Evolutionary conservation across 2,113 vertebrate species (phyloP).

Genomic region (Catagonus wagneri): DNA sequence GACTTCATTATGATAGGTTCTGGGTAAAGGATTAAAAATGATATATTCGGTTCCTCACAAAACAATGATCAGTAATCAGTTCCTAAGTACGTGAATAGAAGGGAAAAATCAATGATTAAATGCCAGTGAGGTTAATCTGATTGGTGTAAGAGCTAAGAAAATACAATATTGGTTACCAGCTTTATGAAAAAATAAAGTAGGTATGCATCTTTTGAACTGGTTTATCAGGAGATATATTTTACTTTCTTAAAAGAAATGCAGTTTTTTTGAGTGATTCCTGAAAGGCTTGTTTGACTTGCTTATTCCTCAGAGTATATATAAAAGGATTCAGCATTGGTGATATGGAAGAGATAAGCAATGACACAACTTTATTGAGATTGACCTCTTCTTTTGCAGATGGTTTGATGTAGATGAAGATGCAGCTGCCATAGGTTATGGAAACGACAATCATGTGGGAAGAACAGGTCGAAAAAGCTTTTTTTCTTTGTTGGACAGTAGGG

Average conservation of each 20-base stretch:
- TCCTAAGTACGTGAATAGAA: not conserved
- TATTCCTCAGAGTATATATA: not conserved
- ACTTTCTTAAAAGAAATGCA: not conserved
- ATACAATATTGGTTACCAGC: not conserved
- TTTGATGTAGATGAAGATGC: not conserved
- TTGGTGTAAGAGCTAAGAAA: no score
- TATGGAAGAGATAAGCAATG: not conserved
- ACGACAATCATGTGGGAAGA: not conserved
- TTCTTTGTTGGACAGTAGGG: not conserved
- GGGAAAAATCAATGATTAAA: no score
- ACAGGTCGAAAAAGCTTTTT: not conserved
- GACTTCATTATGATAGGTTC: not conserved
- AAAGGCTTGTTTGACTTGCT: not conserved
- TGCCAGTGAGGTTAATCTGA: no score
- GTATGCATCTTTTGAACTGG: not conserved
- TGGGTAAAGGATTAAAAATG: not conserved
- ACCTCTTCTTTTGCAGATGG: not conserved
- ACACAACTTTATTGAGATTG: not conserved
- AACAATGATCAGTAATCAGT: not conserved
- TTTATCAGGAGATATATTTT: not conserved
- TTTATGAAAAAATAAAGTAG: not conserved
- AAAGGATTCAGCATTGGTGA: not conserved
- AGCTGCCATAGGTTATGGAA: not conserved
- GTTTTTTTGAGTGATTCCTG: not conserved
- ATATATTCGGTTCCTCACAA: not conserved